Conservation (phyloP, 2,797 vertebrate species). For the Luscinia luscinia region DNA sequence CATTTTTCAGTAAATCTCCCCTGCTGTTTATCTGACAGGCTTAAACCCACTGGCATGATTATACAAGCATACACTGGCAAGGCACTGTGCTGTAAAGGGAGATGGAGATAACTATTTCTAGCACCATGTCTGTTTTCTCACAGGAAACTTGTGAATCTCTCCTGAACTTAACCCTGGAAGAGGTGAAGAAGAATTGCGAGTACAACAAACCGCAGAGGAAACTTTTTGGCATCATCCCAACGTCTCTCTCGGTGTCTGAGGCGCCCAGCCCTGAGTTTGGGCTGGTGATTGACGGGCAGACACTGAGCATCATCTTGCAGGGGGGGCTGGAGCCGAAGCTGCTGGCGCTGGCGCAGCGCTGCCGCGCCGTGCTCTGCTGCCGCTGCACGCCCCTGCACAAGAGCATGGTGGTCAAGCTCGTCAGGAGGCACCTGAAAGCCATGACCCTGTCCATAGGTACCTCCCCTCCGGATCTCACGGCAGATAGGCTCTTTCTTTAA, state of each 20-base stretch:
- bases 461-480: not conserved
- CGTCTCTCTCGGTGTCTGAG: not conserved
- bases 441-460: constrained; percentile 94
- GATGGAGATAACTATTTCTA: not conserved
- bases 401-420: constrained; percentile 86
- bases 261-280: constrained; percentile 70
- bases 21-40: not conserved
- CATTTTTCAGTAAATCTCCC: not conserved
- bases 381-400: constrained; percentile 91
- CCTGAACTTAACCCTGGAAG: constrained; percentile 86
- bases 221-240: constrained; percentile 18
- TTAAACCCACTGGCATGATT: not conserved
- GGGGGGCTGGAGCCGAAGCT: constrained; percentile 85
- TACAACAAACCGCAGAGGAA: constrained; percentile 37
- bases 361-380: constrained; percentile 90
- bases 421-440: constrained; percentile 82
- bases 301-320: constrained; percentile 82
- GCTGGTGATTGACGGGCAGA: constrained; percentile 88
- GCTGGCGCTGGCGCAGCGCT: constrained; percentile 80
- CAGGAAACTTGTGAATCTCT: constrained; percentile 88
- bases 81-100: not conserved
- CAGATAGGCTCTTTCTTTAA: not conserved
- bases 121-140: not conserved
- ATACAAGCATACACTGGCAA: not conserved
- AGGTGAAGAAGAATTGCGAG: constrained; percentile 79